Percentiles rank a stretch among this genome's conserved stretches.
These are phyloP conservation scores for Hafferia zeledoni DNA, from an alignment of 2,797 vertebrate genomes.

Conservation along the genomic window DNA sequence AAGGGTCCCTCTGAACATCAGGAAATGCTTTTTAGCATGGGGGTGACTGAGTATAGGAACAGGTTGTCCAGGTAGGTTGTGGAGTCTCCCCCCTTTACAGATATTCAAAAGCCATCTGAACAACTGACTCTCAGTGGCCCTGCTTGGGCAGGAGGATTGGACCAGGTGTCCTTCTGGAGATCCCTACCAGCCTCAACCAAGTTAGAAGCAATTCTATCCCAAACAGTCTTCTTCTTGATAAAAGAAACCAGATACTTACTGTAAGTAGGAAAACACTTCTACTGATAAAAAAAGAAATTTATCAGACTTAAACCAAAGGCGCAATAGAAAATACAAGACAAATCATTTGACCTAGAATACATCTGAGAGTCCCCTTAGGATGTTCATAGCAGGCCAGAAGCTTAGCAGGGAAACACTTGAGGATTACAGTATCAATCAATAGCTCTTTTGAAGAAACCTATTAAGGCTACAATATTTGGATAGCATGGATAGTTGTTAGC, in stretches of 20 bases:
- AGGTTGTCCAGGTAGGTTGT: neutral
- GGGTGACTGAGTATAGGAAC: neutral
- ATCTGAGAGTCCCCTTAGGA: neutral
- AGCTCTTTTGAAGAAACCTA: neutral
- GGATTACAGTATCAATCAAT: neutral
- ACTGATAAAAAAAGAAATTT: neutral
- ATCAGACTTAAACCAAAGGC: neutral
- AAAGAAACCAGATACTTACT: neutral
- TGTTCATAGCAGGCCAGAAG: neutral
- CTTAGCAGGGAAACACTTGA: neutral
- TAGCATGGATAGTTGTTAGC: neutral
- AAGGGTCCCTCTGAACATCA: neutral
- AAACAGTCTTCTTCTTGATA: neutral
- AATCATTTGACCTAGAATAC: neutral
- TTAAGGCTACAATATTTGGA: neutral
- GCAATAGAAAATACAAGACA: neutral
- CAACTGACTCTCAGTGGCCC: neutral
- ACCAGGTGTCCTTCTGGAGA: neutral
- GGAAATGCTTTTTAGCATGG: neutral
- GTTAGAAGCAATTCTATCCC: neutral
- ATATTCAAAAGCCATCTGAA: fast-evolving
- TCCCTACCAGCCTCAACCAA: neutral
- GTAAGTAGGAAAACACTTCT: neutral
- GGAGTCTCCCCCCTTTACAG: neutral
- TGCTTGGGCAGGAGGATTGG: neutral